These are phyloP conservation scores for Rhegmatorhina hoffmannsi DNA, from an alignment of 2,113 vertebrate genomes.

Conservation along the genomic window DNA sequence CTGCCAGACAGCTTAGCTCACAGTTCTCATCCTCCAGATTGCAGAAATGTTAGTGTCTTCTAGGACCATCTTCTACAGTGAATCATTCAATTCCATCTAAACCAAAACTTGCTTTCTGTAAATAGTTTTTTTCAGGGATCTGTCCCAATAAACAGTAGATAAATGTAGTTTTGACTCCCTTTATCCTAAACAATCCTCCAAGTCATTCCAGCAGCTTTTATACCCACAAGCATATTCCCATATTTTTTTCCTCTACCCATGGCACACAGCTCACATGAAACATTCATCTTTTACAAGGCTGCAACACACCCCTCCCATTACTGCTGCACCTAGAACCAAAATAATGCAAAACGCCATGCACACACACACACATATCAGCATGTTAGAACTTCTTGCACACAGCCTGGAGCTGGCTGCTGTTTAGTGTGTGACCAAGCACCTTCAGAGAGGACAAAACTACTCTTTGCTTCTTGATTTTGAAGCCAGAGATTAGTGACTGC, in stretches of 20 bases:
- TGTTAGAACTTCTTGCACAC: neutral
- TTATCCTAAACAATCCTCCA: neutral
- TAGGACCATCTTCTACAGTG: neutral
- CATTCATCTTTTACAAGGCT: neutral
- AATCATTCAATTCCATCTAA: neutral
- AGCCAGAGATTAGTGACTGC: neutral
- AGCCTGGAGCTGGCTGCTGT: neutral
- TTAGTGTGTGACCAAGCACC: too few relatives aligned
- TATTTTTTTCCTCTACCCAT: neutral
- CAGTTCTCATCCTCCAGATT: neutral
- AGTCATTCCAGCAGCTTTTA: neutral
- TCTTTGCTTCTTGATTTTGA: neutral
- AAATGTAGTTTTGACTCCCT: neutral
- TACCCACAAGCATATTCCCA: neutral
- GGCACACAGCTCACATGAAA: neutral
- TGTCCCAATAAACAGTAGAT: neutral
- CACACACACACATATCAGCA: neutral
- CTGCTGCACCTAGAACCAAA: neutral
- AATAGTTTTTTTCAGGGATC: neutral
- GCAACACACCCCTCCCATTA: neutral
- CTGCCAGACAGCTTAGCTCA: neutral
- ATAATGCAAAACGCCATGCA: accelerated
- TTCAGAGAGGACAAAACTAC: neutral
- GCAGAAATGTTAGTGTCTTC: neutral
- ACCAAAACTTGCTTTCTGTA: neutral